Evolutionary conservation across 2,113 vertebrate species (phyloP), one percentile per base, ranked within the genome.

Genomic region (Hassar affinis): DNA sequence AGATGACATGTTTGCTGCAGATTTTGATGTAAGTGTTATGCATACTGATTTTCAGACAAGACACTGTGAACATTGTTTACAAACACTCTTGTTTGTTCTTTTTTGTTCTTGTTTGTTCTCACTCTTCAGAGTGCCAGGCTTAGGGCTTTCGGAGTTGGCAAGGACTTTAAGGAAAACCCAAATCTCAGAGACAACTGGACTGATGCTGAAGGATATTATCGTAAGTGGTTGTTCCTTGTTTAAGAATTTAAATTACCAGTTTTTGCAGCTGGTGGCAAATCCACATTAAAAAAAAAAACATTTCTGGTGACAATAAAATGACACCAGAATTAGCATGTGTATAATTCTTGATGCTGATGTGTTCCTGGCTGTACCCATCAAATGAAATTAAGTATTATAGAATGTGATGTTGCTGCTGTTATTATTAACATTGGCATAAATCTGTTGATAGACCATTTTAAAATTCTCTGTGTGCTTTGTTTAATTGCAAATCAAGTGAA

Each of bases 111-210:
- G 7, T 47, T 10, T 10, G 6, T 10, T n/a, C 45, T 45, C 61
- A 76, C 6, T 49, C 25, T 79, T 71, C 90, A 99, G 98, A 99
- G 95, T 87, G 97, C 98, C 89, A 95, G 97, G 89, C 94, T 99
- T 88, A 94, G 98, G 89, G 98, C 97, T 87, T 96, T 97, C 82
- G 98, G 98, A 20, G 94, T 98, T 68, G 98, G 98, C 82, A 99
- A 99, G 91, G 98, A 99, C 92, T 99, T 99, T 92, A 99, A 99
- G 89, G 98, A 99, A 90, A 99, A 99, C 90, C 98, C 98, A 81
- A 99, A 99, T 89, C 97, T 99, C 90, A 95, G 97, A 94, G 98
- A 99, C 92, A 99, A 99, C 92, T 99, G 98, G 98, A 99, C 98
- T 0, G 98, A 99, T 85, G 96, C 98, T 20, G 98, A 99, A 90